phyloP scores from a whole-genome alignment of 2,888 invertebrate genomes.

The Chalcosyrphus nemorum region DNA sequence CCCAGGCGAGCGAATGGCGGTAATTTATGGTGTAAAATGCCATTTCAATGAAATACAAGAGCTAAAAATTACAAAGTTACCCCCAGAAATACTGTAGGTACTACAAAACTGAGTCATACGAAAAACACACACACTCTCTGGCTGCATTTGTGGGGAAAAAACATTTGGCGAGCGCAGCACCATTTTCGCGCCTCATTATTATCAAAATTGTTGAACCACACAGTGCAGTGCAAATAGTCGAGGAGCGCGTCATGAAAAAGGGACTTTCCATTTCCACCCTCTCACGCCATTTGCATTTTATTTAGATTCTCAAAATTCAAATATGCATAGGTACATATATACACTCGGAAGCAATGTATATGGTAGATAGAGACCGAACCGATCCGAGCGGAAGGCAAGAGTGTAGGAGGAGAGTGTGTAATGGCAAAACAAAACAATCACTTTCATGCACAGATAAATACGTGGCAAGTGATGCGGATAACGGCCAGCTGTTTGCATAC shows the following conservation, averaged over 20 bases:
- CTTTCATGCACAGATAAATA: constrained; percentile 72
- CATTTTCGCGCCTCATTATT: constrained; percentile 70
- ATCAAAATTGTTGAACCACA: constrained; percentile 58
- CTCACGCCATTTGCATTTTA: constrained; percentile 38
- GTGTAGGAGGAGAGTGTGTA: constrained; percentile 28
- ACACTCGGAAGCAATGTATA: background rate
- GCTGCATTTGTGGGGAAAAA: constrained; percentile 43
- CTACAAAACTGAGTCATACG: background rate
- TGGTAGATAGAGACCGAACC: background rate
- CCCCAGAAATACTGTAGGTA: constrained; percentile 34
- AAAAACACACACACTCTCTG: background rate
- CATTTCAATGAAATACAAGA: constrained; percentile 52
- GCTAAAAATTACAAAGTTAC: constrained; percentile 66
- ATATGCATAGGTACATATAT: background rate
- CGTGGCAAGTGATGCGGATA: constrained; percentile 72
- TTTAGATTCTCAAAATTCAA: constrained; percentile 35
- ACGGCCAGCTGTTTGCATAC: constrained; percentile 72
- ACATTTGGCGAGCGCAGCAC: constrained; percentile 56
- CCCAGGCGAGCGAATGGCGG: constrained; percentile 32
- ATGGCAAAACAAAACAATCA: constrained; percentile 69
- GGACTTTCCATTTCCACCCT: constrained; percentile 31
- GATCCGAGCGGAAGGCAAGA: background rate
- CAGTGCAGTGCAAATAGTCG: background rate
- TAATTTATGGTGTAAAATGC: constrained; percentile 69
- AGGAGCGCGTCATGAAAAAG: constrained; percentile 20